Conservation (phyloP, 2,888 invertebrate genomes). For the Cancer borealis region DNA sequence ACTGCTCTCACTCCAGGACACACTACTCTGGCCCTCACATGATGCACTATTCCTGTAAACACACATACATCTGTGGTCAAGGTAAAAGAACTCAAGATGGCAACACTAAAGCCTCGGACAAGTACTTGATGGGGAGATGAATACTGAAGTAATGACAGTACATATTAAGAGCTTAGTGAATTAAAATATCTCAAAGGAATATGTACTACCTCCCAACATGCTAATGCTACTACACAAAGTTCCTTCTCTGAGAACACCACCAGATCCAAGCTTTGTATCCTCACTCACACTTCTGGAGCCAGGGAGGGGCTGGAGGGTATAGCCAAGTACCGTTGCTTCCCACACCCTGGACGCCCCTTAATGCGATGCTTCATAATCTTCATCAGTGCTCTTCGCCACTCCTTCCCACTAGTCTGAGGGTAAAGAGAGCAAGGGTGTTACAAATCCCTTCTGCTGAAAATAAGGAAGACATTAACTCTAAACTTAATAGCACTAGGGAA, state of each 20-base stretch:
- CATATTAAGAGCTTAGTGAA: too few species aligned
- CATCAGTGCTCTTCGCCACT: conserved; percentile 80
- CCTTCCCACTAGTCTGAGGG: conserved; percentile 80
- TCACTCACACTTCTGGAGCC: conserved; percentile 67
- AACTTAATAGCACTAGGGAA: too few species aligned
- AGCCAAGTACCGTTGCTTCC: conserved; percentile 79
- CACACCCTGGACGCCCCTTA: conserved; percentile 72
- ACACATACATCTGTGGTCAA: not conserved
- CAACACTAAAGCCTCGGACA: not conserved
- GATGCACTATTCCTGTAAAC: not conserved
- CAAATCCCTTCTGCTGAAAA: not conserved
- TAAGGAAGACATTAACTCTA: too few species aligned
- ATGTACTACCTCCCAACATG: too few species aligned
- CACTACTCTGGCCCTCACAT: conserved; percentile 27
- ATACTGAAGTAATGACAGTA: too few species aligned
- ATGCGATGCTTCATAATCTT: conserved; percentile 81
- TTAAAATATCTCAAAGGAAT: too few species aligned
- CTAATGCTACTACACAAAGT: not conserved
- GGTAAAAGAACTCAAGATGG: not conserved
- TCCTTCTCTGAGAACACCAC: not conserved
- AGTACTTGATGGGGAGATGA: too few species aligned
- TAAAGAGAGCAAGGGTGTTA: not conserved
- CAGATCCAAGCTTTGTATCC: not conserved
- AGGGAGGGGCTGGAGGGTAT: conserved; percentile 74
- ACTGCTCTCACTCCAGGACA: conserved; percentile 64